Conservation (phyloP, 2,113 vertebrate species). For the Turnix velox region DNA sequence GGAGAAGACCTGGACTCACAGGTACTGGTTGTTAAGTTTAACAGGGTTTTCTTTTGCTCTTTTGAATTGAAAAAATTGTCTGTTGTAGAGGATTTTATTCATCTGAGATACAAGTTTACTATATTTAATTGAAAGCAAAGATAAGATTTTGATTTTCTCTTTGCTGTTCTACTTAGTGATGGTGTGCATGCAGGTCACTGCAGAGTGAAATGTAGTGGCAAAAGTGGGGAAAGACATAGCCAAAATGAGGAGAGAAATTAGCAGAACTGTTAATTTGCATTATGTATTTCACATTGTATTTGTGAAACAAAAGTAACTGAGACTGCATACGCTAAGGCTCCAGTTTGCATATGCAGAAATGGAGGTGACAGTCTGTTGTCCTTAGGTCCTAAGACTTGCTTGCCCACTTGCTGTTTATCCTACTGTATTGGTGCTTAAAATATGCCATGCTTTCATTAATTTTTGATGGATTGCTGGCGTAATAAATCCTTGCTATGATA, state of each 20-base stretch:
- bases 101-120: neutral
- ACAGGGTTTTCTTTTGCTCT: neutral
- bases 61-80: neutral
- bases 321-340: neutral
- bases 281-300: too few relatives aligned
- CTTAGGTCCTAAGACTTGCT: neutral
- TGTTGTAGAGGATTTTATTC: accelerated
- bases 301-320: neutral
- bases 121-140: neutral
- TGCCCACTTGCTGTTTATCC: neutral
- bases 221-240: neutral
- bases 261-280: neutral
- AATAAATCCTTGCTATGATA: neutral
- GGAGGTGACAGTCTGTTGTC: neutral
- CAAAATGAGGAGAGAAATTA: neutral
- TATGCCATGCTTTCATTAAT: neutral
- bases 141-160: neutral
- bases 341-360: neutral
- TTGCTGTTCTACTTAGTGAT: neutral
- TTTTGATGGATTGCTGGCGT: neutral
- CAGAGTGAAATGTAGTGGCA: too few relatives aligned
- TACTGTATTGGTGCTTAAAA: neutral
- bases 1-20: slow-evolving; percentile 98
- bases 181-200: neutral
- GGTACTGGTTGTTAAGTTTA: slow-evolving; percentile 63